Evolutionary conservation across 2,888 invertebrate species (phyloP).

Genomic region (Tineola bisselliella): DNA sequence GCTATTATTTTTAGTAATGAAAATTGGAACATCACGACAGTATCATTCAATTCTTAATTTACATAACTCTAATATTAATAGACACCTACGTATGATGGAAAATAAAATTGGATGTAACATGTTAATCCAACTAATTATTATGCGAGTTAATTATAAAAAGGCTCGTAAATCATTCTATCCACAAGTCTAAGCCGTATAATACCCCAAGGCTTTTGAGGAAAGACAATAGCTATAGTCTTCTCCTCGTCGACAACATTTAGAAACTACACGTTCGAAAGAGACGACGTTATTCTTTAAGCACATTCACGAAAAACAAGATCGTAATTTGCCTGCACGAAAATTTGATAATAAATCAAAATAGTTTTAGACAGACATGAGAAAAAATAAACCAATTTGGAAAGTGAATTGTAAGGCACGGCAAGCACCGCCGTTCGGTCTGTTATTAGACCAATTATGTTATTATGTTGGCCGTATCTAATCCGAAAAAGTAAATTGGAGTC

Average conservation of each 20-base stretch:
- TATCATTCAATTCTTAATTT: neutral
- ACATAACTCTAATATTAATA: neutral
- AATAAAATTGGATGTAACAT: slow-evolving; percentile 44
- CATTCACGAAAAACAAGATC: slow-evolving; percentile 49
- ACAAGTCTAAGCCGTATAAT: slow-evolving; percentile 38
- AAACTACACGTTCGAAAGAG: slow-evolving; percentile 36
- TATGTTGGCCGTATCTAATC: slow-evolving; percentile 68
- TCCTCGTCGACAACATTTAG: slow-evolving; percentile 36
- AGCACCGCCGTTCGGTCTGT: slow-evolving; percentile 49
- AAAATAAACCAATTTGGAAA: slow-evolving; percentile 68
- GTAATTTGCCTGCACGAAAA: slow-evolving; percentile 67
- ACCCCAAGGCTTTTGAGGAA: slow-evolving; percentile 50
- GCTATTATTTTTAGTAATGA: neutral
- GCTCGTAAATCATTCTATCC: slow-evolving; percentile 53
- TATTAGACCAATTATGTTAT: slow-evolving; percentile 69
- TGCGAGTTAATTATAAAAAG: slow-evolving; percentile 58
- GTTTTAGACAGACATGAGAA: slow-evolving; percentile 61
- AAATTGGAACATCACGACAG: neutral
- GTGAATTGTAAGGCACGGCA: slow-evolving; percentile 66
- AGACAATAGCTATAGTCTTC: slow-evolving; percentile 38
- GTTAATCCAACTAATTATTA: slow-evolving; percentile 58
- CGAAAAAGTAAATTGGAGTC: slow-evolving; percentile 67
- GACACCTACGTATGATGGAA: slow-evolving; percentile 29
- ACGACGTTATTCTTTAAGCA: slow-evolving; percentile 26
- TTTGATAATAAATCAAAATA: slow-evolving; percentile 68